Base-by-base conservation (phyloP, 2,797 vertebrate genomes). In the Crocidura indochinensis region DNA sequence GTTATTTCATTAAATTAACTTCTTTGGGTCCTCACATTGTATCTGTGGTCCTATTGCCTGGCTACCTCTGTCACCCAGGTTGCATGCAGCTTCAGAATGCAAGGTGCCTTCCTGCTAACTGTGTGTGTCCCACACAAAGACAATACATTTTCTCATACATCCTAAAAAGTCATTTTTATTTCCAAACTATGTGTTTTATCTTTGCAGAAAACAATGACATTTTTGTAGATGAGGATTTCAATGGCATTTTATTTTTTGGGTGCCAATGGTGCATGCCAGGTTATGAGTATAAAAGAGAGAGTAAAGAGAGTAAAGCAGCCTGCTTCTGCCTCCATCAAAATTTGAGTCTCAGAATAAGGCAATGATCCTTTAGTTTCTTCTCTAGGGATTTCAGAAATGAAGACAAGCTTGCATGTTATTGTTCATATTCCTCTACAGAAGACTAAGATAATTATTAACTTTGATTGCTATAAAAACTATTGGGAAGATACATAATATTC, bases 311-410 rank as follows among this genome's bases (percentile, higher is more conserved):
- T 8, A 56, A 81, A 6, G n/a, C 71, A 53, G 12, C 2, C 44
- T 56, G 17, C 9, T 5, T 27, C 15, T 68, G 24, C 6, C 11
- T 72, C 51, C 47, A n/a, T 11, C 24, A 49, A 77, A 31, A 87
- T 46, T 38, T 38, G 1, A 82, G 29, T 81, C 68, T 87, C 73
- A 64, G 62, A 5, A 14, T 22, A n/a, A 38, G 2, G 3, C 0
- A 82, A 73, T n/a, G 27, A 93, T 67, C 8, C 47, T 8, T 17
- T 47, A 8, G 49, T 65, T 60, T 76, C 31, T 71, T 38, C 44
- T 46, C 26, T 73, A 27, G 65, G 2, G 10, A 20, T 81, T 95
- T 93, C 17, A 72, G 29, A 83, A 84, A 46, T 31, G 27, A 46
- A 31, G 92, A 17, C 51, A 5, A 3, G 38, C 20, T 0, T 68